These are phyloP conservation scores for Lepus americanus DNA, from an alignment of 2,113 vertebrate genomes.

Conservation along the genomic window DNA sequence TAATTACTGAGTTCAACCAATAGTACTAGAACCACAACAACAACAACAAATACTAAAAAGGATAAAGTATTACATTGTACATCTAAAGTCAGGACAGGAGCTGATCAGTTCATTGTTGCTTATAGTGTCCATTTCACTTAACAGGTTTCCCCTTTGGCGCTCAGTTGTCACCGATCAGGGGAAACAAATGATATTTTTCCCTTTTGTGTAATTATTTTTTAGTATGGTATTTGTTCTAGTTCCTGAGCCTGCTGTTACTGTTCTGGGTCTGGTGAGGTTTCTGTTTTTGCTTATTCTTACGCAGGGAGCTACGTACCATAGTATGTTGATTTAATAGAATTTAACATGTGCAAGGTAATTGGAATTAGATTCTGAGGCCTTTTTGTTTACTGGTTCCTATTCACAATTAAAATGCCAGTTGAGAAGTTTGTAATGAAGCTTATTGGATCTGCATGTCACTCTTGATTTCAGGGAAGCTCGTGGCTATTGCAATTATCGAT, in stretches of 20 bases:
- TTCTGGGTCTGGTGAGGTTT: neutral
- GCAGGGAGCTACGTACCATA: neutral
- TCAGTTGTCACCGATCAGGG: no score
- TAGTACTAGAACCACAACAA: no score
- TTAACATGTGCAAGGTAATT: neutral
- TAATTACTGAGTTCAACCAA: no score
- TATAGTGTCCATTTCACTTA: no score
- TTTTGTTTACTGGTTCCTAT: neutral
- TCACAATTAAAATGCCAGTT: neutral
- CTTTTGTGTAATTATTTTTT: no score
- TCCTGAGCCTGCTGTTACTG: neutral
- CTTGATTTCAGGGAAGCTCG: constrained; percentile 94
- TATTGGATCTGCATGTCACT: constrained; percentile 76
- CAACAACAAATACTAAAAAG: no score
- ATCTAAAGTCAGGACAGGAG: no score
- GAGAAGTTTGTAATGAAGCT: neutral
- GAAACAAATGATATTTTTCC: no score
- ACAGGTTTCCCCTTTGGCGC: no score
- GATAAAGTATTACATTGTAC: no score
- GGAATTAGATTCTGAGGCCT: neutral
- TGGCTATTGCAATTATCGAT: constrained; percentile 96
- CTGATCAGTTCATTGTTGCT: no score
- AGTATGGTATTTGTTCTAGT: neutral
- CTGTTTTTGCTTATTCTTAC: neutral
- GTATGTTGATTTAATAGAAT: neutral